phyloP scores from a whole-genome alignment of 30 jellyfish, hydroid and myxozoan species.

The Hydractinia echinata region DNA sequence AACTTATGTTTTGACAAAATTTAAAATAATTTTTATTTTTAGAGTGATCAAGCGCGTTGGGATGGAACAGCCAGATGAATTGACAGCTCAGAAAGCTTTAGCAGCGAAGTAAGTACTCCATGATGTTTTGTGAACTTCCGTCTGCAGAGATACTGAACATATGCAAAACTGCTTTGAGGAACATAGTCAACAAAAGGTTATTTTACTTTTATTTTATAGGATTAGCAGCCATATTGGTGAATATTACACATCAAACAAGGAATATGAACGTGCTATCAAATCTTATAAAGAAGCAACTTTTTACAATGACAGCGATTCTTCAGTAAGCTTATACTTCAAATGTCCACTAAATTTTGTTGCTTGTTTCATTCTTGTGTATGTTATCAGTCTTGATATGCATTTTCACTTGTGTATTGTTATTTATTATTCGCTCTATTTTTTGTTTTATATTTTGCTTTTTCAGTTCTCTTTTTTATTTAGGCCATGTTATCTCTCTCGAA shows the following conservation, averaged over 20 bases:
- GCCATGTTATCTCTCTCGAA: conserved; percentile 66
- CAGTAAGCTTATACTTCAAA: conserved; percentile 35
- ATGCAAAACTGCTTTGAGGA: not conserved
- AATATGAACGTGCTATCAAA: conserved; percentile 66
- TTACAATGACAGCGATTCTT: conserved; percentile 52
- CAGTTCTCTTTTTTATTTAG: conserved; percentile 13
- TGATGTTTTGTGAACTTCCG: not conserved
- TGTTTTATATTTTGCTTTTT: not conserved
- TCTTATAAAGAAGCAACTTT: conserved; percentile 77
- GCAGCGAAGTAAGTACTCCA: conserved; percentile 65
- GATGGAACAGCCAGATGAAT: conserved; percentile 83
- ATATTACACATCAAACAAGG: conserved; percentile 51
- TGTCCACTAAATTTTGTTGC: not conserved
- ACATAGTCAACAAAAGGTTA: not conserved
- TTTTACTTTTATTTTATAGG: conserved; percentile 25
- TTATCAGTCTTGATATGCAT: no score
- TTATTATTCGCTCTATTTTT: not conserved
- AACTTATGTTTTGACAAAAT: not conserved
- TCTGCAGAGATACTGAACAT: not conserved
- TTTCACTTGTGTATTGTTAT: not conserved
- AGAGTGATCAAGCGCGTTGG: conserved; percentile 88
- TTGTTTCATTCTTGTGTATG: not conserved
- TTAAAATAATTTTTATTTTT: not conserved
- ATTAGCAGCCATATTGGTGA: conserved; percentile 70
- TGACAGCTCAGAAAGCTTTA: conserved; percentile 60